Base-by-base conservation (phyloP, 53 echinoderm and acorn worm species). In the Holothuria scabra region DNA sequence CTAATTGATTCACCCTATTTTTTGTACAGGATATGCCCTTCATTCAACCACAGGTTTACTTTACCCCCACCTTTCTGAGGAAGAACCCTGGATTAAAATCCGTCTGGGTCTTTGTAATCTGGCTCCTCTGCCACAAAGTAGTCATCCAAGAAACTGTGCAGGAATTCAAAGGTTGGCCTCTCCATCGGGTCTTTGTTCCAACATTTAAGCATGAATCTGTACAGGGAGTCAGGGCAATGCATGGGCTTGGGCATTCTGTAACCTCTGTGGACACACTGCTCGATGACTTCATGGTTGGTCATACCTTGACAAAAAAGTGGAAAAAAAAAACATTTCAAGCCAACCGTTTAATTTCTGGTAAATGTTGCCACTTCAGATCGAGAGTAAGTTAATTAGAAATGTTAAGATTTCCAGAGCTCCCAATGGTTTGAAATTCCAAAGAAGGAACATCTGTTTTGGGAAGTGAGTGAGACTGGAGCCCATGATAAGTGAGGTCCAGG, bases 131-230 rank as follows among this genome's bases (percentile, higher is more conserved):
- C 84, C 7, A 97, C 91, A 83, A 97, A 97, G 69, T 97, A 97
- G 67, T 97, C 97, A 49, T 97, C 97, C 24, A 97, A 81, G 69
- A 83, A 97, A 67, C 91, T 88, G 92, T 90, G 91, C 66, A 97
- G 94, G 76, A 94, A 94, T 64, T 97, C 97, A 92, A 97, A 97
- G 12, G 97, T 97, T 48, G 97, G 97, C 70, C 97, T 74, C 75
- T 94, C 87, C 32, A 52, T 79, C 1, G 97, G 88, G 1, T 81
- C 67, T 2, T 88, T 75, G 55, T 86, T 86, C 97, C 97, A 97
- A 81, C 94, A 94, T 74, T 92, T 86, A 33, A 56, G 56, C 94
- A 94, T 92, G 83, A 97, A 59, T n/a, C 85, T 86, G 80, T 86
- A 97, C 70, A 94, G 67, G 8, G 93, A 93, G 67, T 94, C 94